Base-by-base conservation (phyloP, 2,797 vertebrate genomes). In the Aphelocoma californica region DNA sequence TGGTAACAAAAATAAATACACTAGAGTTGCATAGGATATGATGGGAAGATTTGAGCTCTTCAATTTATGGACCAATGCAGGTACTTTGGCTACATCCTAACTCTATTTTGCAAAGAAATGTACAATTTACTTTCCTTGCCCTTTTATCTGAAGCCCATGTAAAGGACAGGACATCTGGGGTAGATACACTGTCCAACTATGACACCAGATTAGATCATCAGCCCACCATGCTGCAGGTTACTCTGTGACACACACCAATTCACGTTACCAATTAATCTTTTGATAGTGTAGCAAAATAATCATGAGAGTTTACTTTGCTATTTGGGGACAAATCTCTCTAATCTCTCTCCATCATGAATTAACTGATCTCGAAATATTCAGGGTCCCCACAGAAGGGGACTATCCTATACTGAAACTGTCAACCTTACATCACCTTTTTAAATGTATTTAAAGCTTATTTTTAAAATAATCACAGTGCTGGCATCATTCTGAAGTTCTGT, bases 181-280 rank as follows among this genome's bases (percentile, higher is more conserved):
- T 9, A 65, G 47, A 31, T 65, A 3, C 7, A 13, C n/a, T 50
- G 40, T 88, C 50, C 86, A 95, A 79, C 23, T 65, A 42, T 70
- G 82, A 88, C 44, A 44, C 31, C 47, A 79, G 66, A 81, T 89
- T 66, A 92, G 56, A 79, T 72, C 81, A 86, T 74, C 75, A 91
- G 65, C 65, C 72, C 70, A 90, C 9, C 47, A 51, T 44, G 38
- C 17, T 73, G 81, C 60, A 92, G 58, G 54, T 75, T 66, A 51
- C 28, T n/a, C 14, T 62, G n/a, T 56, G 73, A 60, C 61, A 74
- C 62, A 58, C n/a, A 34, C 18, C 29, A 28, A 18, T 29, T 48
- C 28, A 69, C 11, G 29, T 38, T 56, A 83, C 32, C 20, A 75
- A 18, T 36, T 78, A 32, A 36, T 75, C 78, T 81, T n/a, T 45